These are phyloP conservation scores for Premnoplex brunnescens DNA, from an alignment of 2,797 vertebrate species.

Conservation along the genomic window DNA sequence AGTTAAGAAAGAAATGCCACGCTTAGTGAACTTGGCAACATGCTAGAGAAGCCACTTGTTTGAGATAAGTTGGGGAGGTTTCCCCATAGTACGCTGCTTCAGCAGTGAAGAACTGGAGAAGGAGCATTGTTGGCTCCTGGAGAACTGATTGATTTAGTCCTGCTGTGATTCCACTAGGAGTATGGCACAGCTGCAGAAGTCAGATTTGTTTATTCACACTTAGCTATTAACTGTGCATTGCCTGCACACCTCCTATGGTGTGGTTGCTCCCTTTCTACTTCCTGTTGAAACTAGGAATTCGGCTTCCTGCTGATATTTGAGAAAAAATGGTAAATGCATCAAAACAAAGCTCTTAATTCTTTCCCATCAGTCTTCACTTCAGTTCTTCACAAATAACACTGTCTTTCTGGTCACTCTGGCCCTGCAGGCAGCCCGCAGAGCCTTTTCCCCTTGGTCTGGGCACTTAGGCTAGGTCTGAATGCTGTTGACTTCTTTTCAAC, in stretches of 20 bases:
- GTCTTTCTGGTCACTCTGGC: background rate
- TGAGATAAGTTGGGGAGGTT: background rate
- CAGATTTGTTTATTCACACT: background rate
- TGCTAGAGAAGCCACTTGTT: background rate
- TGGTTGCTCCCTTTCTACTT: background rate
- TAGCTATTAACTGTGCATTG: background rate
- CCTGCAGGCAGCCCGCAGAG: background rate
- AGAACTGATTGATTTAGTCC: background rate
- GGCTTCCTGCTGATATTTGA: background rate
- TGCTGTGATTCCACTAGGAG: background rate
- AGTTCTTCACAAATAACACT: background rate
- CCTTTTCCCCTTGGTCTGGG: background rate
- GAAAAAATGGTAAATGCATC: background rate
- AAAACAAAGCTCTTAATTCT: background rate
- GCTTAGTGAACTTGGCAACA: background rate
- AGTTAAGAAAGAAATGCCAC: background rate
- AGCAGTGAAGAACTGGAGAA: background rate
- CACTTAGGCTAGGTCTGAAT: background rate
- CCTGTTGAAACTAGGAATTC: background rate
- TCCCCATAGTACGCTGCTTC: rapidly evolving
- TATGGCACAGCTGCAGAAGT: background rate
- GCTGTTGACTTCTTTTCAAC: background rate
- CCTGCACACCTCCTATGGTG: rapidly evolving
- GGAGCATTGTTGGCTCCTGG: background rate
- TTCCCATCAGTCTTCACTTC: background rate